Evolutionary conservation across 2,888 invertebrate species (phyloP).

Genomic region (Tenodera sinensis): DNA sequence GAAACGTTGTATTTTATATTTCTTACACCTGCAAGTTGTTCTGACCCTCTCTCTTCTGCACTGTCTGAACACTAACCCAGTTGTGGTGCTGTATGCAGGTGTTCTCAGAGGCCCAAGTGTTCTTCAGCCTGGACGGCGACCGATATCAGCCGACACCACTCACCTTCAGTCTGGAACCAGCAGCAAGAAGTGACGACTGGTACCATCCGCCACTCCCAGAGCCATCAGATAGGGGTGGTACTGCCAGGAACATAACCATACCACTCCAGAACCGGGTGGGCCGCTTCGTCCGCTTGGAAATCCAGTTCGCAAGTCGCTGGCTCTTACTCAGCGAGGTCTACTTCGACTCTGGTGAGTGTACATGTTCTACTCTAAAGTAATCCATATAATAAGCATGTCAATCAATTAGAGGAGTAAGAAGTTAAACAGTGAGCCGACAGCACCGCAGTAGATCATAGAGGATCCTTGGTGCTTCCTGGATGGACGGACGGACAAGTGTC

Average conservation of each 20-base stretch:
- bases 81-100: constrained; percentile 50
- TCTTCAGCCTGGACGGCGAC: constrained; percentile 75
- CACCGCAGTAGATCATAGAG: too few species aligned
- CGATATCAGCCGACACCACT: constrained; percentile 52
- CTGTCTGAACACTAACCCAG: too few species aligned
- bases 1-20: too few species aligned
- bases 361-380: not conserved
- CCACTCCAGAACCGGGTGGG: constrained; percentile 71
- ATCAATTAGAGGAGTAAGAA: too few species aligned
- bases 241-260: constrained; percentile 61
- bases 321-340: constrained; percentile 84
- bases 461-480: too few species aligned
- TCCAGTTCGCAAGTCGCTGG: constrained; percentile 80
- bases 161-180: constrained; percentile 13
- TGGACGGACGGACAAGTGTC: too few species aligned
- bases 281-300: constrained; percentile 67
- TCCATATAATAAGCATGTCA: too few species aligned
- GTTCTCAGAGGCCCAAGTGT: constrained; percentile 70
- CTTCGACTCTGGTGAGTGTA: constrained; percentile 69
- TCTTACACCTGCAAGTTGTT: too few species aligned
- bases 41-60: too few species aligned
- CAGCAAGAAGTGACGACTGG: not conserved
- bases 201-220: constrained; percentile 22
- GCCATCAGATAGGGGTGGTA: constrained; percentile 5
- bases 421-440: too few species aligned